phyloP scores from a whole-genome alignment of 2,113 vertebrate species.

The Coturnix japonica region DNA sequence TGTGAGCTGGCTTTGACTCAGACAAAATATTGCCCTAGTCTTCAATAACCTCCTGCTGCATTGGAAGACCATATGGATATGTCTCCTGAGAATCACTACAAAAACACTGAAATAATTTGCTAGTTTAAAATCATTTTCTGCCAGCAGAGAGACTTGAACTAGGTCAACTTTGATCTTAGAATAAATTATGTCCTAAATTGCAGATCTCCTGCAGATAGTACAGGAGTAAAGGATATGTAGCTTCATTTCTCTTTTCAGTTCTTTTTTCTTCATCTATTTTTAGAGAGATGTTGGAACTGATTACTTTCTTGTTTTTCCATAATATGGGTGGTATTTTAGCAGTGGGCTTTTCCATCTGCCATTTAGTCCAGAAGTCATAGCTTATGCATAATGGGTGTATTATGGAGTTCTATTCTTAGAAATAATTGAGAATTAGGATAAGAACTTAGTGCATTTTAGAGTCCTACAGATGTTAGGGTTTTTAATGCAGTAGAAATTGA shows the following conservation, averaged over 20 bases:
- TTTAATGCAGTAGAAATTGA: background rate
- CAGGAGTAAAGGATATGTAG: background rate
- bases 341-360: background rate
- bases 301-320: background rate
- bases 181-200: slow-evolving; percentile 48
- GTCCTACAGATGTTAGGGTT: rapidly evolving
- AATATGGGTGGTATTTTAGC: background rate
- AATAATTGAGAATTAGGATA: background rate
- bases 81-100: background rate
- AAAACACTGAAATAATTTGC: slow-evolving; percentile 38
- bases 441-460: background rate
- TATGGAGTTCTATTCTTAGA: background rate
- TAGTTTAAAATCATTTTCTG: slow-evolving; percentile 3
- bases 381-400: background rate
- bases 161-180: slow-evolving; percentile 64
- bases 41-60: background rate
- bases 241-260: slow-evolving; percentile 18
- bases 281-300: background rate
- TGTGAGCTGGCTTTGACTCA: background rate
- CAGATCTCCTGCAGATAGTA: slow-evolving; percentile 23
- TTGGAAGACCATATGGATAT: background rate
- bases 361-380: background rate
- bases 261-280: background rate
- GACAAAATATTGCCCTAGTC: background rate
- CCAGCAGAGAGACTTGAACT: slow-evolving; percentile 30